phyloP scores from a whole-genome alignment of 2,797 vertebrate genomes.

The Neosilurus mollespiculum region DNA sequence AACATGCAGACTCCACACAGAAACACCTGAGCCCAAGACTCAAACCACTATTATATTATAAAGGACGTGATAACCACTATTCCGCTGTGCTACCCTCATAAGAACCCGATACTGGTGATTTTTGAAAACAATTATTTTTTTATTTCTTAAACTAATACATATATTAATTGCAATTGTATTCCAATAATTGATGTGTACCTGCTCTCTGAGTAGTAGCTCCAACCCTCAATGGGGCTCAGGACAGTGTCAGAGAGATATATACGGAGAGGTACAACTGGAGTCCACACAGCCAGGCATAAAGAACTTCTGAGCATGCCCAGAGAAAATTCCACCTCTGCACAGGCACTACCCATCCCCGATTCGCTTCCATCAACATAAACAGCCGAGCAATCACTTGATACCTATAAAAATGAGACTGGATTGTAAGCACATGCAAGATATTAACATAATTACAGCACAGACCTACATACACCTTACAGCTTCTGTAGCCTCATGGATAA shows the following conservation, averaged over 20 bases:
- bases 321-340: conserved; percentile 68
- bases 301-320: conserved; percentile 66
- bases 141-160: not conserved
- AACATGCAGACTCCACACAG: too few relatives aligned
- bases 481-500: not conserved
- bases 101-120: not conserved
- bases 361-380: conserved; percentile 75
- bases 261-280: conserved; percentile 68
- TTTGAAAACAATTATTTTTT: not conserved
- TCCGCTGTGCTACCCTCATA: too few relatives aligned
- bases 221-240: conserved; percentile 71
- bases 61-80: too few relatives aligned
- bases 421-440: not conserved
- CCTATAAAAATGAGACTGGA: conserved; percentile 53
- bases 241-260: conserved; percentile 69
- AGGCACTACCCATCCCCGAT: conserved; percentile 69
- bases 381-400: conserved; percentile 69
- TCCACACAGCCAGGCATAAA: conserved; percentile 72
- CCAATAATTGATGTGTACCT: conserved; percentile 55
- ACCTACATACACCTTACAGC: not conserved
- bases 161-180: not conserved
- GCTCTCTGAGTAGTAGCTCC: conserved; percentile 64
- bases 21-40: too few relatives aligned
- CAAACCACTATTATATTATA: too few relatives aligned
- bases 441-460: not conserved